Conservation (phyloP, 2,888 invertebrate genomes). For the Perizoma affinitatum region DNA sequence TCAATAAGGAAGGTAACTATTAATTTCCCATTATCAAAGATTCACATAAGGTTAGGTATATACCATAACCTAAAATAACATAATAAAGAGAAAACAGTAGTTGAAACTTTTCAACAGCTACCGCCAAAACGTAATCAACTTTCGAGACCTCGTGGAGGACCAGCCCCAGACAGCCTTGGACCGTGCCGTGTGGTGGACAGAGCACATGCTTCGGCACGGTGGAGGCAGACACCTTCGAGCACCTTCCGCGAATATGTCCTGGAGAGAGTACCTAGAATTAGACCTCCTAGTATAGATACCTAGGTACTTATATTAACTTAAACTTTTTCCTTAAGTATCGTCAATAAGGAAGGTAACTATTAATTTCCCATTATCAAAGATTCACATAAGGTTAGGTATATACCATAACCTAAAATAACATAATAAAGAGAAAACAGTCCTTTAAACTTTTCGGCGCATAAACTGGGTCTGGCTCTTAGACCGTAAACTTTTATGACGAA, state of each 20-base stretch:
- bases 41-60: too few relatives aligned
- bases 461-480: conserved; percentile 10
- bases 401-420: neutral
- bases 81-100: neutral
- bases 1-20: too few relatives aligned
- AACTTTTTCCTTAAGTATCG: too few relatives aligned
- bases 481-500: conserved; percentile 41
- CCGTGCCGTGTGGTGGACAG: conserved; percentile 72
- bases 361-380: too few relatives aligned
- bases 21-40: too few relatives aligned
- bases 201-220: conserved; percentile 67
- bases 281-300: too few relatives aligned
- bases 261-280: conserved; percentile 49
- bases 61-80: neutral
- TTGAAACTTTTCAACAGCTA: conserved; percentile 29
- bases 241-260: conserved; percentile 51
- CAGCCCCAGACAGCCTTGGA: conserved; percentile 65
- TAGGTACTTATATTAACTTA: too few relatives aligned
- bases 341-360: too few relatives aligned
- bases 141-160: conserved; percentile 53
- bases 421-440: neutral
- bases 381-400: too few relatives aligned
- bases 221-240: conserved; percentile 64
- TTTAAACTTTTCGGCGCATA: conserved; percentile 15
- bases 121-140: conserved; percentile 38